Conservation (phyloP, 2,888 invertebrate genomes). For the Xanthia togata region DNA sequence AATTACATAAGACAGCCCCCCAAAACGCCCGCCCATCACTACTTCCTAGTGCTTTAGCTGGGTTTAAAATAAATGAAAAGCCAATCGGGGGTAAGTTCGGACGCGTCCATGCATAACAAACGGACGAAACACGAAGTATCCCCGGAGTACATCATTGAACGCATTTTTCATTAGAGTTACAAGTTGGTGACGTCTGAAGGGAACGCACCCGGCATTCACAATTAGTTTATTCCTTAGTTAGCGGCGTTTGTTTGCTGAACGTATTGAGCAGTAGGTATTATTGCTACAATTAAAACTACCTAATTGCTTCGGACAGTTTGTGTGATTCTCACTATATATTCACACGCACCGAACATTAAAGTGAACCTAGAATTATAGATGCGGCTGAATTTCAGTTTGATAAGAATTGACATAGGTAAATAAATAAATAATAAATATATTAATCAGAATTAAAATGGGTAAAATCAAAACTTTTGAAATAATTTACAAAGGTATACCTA, state of each 20-base stretch:
- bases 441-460: background rate
- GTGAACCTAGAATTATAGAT: background rate
- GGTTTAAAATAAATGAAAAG: slow-evolving; percentile 30
- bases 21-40: too few species aligned
- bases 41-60: too few species aligned
- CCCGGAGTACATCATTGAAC: slow-evolving; percentile 3
- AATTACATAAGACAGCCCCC: too few species aligned
- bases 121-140: background rate
- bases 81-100: background rate
- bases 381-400: background rate
- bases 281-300: background rate
- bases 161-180: slow-evolving; percentile 42
- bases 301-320: background rate
- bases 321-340: background rate
- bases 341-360: background rate
- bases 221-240: slow-evolving; percentile 50
- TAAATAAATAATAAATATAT: background rate
- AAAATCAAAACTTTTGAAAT: background rate
- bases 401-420: background rate
- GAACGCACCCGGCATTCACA: slow-evolving; percentile 16
- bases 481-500: too few species aligned
- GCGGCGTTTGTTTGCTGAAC: slow-evolving; percentile 4
- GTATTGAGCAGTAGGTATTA: background rate
- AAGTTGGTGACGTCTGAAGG: slow-evolving; percentile 45
- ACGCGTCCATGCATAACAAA: slow-evolving; percentile 22